Base-by-base conservation (phyloP, 2,888 invertebrate species). In the Drosophila quasianomalipes region DNA sequence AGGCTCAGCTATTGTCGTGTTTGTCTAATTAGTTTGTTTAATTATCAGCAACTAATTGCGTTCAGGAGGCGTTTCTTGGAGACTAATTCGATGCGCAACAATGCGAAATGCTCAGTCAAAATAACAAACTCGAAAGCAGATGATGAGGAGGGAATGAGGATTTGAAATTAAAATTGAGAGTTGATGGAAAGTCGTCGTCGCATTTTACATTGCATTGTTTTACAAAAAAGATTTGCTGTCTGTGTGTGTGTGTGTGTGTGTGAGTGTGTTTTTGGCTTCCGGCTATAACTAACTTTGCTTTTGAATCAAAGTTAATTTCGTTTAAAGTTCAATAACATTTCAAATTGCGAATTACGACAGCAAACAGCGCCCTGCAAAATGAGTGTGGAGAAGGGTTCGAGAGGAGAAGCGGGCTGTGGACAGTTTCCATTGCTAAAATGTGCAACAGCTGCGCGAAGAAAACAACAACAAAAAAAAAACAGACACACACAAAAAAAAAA, bases 321-420 rank as follows among this genome's bases (percentile, higher is more conserved):
- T 79, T 89, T 85, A 83, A 89, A 92, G 92, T 92, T 92, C 92
- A 92, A 91, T 92, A 92, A 92, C 92, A 86, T 89, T 86, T 84
- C 83, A 90, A 89, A 83, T 89, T 72, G 83, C 84, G 88, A 83
- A 86, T 85, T 85, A 86, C 80, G 85, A 77, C 79, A 81, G 79
- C 86, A 82, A 78, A 77, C 47, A 37, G 71, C 74, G 86, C 79
- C 85, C 80, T 82, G 80, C 76, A 69, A 63, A 65, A 71, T 65
- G 22, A 22, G 33, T 52, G 16, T 53, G 57, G 49, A 1, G 39
- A 53, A 60, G 39, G 51, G 19, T 10, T 47, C 26, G 2, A 22
- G 12, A 3, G 28, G 75, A 16, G 16, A 0, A 2, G 28, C 7
- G n/a, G 33, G n/a, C 41, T 39, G 28, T 53, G 14, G 44, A 57